These are phyloP conservation scores for Crotalus tigris DNA, from an alignment of 2,113 vertebrate genomes.

Conservation along the genomic window DNA sequence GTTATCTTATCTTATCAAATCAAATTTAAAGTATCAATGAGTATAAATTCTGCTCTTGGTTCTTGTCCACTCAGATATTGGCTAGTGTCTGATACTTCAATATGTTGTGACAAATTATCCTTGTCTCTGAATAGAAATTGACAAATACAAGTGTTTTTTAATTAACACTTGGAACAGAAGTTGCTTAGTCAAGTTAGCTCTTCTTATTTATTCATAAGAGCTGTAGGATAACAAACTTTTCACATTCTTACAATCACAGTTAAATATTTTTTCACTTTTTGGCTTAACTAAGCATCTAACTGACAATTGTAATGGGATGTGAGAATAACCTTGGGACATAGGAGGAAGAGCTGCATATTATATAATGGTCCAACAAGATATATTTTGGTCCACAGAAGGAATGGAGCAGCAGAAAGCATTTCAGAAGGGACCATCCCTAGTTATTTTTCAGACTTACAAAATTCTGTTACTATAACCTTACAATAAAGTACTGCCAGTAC, in stretches of 20 bases:
- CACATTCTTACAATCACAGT: neutral
- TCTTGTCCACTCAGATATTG: neutral
- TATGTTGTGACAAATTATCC: neutral
- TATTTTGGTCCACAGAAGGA: neutral
- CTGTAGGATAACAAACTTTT: neutral
- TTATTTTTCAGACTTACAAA: neutral
- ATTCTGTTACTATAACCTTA: neutral
- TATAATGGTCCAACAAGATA: neutral
- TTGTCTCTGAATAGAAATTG: neutral
- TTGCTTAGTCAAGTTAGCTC: neutral
- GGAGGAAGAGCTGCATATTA: neutral
- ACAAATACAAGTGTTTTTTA: neutral
- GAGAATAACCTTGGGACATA: neutral
- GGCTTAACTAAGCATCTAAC: neutral
- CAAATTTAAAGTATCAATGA: neutral
- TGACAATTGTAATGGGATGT: neutral
- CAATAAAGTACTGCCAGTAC: neutral
- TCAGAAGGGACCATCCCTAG: neutral
- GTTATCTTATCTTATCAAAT: neutral
- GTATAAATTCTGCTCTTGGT: neutral
- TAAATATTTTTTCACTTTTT: neutral
- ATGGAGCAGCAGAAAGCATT: neutral
- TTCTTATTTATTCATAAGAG: neutral
- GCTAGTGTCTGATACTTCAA: neutral
- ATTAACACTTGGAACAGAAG: neutral